These are phyloP conservation scores for Ophthalmolycus amberensis DNA, from an alignment of 2,113 vertebrate species.

Conservation along the genomic window DNA sequence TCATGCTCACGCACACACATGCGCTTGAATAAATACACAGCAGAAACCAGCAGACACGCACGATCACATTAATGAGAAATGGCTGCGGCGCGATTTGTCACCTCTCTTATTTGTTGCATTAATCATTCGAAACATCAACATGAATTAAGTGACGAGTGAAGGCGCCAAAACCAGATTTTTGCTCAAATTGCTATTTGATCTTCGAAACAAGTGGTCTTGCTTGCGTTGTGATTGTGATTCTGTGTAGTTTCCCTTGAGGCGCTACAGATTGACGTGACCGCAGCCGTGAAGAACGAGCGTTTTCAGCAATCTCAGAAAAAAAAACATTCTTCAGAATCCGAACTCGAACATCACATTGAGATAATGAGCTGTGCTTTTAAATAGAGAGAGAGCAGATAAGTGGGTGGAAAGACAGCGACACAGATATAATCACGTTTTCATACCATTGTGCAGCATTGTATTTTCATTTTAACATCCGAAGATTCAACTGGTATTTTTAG, in stretches of 20 bases:
- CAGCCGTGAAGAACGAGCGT: slow-evolving; percentile 25
- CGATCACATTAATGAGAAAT: slow-evolving; percentile 47
- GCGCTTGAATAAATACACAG: slow-evolving; percentile 19
- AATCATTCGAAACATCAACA: slow-evolving; percentile 52
- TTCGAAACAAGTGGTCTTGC: slow-evolving; percentile 22
- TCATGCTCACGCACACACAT: slow-evolving; percentile 29
- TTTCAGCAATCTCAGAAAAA: slow-evolving; percentile 37
- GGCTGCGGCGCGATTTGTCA: slow-evolving; percentile 43
- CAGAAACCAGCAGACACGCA: slow-evolving; percentile 22
- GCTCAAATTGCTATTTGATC: slow-evolving; percentile 51
- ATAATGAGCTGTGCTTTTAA: slow-evolving; percentile 20
- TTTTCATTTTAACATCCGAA: slow-evolving; percentile 31
- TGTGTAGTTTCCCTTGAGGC: slow-evolving; percentile 18
- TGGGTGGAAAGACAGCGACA: background rate
- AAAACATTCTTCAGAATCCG: slow-evolving; percentile 35
- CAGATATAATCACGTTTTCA: background rate
- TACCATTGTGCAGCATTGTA: background rate
- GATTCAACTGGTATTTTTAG: slow-evolving; percentile 7
- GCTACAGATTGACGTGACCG: slow-evolving; percentile 28
- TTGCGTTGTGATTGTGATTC: slow-evolving; percentile 42
- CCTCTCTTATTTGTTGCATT: slow-evolving; percentile 45
- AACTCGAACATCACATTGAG: slow-evolving; percentile 7
- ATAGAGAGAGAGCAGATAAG: slow-evolving; percentile 36
- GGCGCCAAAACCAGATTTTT: slow-evolving; percentile 22
- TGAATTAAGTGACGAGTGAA: slow-evolving; percentile 46